A percentile compares a stretch with the other conserved stretches of the same genome.
Conservation (phyloP, 2,113 vertebrate genomes). For the Loxodonta africana region DNA sequence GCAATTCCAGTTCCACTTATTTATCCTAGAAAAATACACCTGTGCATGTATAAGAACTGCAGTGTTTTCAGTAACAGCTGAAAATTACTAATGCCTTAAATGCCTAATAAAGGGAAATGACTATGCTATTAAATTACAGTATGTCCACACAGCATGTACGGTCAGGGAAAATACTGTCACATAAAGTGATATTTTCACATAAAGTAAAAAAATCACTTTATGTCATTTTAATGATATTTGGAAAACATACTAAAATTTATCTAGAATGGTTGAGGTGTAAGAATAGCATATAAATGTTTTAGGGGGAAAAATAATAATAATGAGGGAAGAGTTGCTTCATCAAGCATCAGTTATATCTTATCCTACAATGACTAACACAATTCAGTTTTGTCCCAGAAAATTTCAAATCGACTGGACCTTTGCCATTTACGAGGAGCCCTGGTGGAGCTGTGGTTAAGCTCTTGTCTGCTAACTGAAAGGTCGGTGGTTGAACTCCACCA, state of each 20-base stretch:
- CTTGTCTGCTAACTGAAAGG: not conserved
- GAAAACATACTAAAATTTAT: not conserved
- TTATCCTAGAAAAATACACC: not conserved
- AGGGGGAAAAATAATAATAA: not conserved
- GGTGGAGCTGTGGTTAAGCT: not conserved
- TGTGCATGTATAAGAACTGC: not conserved
- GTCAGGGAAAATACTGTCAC: not conserved
- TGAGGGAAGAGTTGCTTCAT: not conserved
- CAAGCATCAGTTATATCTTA: not conserved
- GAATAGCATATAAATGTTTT: not conserved
- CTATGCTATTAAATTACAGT: not conserved
- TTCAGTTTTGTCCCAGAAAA: not conserved
- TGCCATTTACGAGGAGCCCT: not conserved
- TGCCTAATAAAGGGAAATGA: not conserved
- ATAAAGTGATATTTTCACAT: not conserved
- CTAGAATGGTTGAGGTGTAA: not conserved
- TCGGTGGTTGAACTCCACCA: not conserved
- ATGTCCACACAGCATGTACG: not conserved
- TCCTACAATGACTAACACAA: not conserved
- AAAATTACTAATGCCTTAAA: not conserved
- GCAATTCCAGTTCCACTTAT: conserved; percentile 5
- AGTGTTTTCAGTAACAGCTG: not conserved
- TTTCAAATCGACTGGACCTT: not conserved
- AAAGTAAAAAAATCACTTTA: not conserved
- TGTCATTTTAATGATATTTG: not conserved